Conservation (phyloP, 2,888 invertebrate genomes). For the Octonoba sinensis region DNA sequence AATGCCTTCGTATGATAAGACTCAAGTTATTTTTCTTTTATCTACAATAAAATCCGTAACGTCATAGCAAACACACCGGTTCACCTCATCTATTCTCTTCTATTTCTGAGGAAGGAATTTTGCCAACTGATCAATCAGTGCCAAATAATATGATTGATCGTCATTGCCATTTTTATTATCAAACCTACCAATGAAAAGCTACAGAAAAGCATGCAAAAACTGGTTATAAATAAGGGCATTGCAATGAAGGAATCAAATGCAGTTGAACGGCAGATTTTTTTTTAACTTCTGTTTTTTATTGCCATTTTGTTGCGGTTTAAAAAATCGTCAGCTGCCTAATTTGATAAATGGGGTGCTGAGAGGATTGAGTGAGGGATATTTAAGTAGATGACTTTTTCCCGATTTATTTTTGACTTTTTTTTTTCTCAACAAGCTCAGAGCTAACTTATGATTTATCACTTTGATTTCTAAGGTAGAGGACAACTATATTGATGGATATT, state of each 20-base stretch:
- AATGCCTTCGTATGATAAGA: no score
- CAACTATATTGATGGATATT: no score
- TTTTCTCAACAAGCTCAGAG: no score
- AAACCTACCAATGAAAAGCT: conserved; percentile 17
- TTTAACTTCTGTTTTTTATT: not conserved
- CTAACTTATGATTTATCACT: no score
- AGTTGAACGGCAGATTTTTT: not conserved
- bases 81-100: no score
- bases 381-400: no score
- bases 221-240: conserved; percentile 4
- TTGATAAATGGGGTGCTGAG: conserved; percentile 52
- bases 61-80: no score
- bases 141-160: conserved; percentile 43
- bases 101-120: not conserved
- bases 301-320: not conserved
- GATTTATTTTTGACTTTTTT: no score
- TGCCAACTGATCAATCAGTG: conserved; percentile 53
- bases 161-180: conserved; percentile 39
- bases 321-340: conserved; percentile 18
- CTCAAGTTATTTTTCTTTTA: no score
- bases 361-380: conserved; percentile 23
- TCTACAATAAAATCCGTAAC: no score
- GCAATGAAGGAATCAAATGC: conserved; percentile 26
- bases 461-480: no score
- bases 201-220: conserved; percentile 12